Base-by-base conservation (phyloP, 2,113 vertebrate genomes). In the Chionis minor region DNA sequence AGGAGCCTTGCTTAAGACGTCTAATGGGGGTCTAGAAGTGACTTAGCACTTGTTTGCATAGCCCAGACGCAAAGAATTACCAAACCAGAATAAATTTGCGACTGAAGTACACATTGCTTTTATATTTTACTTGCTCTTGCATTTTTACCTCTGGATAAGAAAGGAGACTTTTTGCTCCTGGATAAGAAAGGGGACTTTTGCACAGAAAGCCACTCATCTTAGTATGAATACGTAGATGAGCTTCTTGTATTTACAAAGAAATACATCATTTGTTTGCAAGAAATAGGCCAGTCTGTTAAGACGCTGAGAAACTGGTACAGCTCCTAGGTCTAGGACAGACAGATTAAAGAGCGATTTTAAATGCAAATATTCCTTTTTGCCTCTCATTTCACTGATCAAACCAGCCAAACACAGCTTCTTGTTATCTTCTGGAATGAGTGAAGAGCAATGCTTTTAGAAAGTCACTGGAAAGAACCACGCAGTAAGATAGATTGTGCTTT, bases 331-430 rank as follows among this genome's bases (percentile, higher is more conserved):
- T 88, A 92, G 89, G 81, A 66, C 44, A 79, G 86, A 4, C 51
- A 88, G 71, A 92, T 90, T 79, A 87, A 95, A 93, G 80, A 74
- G 69, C 79, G 84, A 47, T 93, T 96, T 96, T 88, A 85, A 91
- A 89, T 91, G 88, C 58, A 63, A 89, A 93, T 96, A 61, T 40
- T 92, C 65, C 79, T 73, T 74, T 24, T 92, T 0, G 0, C 38
- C 30, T 84, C 65, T 87, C 52, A 51, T 49, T 67, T 94, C 32
- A 51, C 27, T 83, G 63, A 79, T 89, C 86, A 93, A 84, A 83
- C 22, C 61, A 81, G 47, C 14, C 66, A 94, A 66, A 95, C 0
- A 0, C 24, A 77, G 58, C 33, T 96, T 83, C 63, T 78, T 72
- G n/a, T 88, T 83, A 52, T 74, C 63, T 71, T 86, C 40, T 78